Base-by-base conservation (phyloP, 2,888 invertebrate genomes). In the Halictus ligatus region DNA sequence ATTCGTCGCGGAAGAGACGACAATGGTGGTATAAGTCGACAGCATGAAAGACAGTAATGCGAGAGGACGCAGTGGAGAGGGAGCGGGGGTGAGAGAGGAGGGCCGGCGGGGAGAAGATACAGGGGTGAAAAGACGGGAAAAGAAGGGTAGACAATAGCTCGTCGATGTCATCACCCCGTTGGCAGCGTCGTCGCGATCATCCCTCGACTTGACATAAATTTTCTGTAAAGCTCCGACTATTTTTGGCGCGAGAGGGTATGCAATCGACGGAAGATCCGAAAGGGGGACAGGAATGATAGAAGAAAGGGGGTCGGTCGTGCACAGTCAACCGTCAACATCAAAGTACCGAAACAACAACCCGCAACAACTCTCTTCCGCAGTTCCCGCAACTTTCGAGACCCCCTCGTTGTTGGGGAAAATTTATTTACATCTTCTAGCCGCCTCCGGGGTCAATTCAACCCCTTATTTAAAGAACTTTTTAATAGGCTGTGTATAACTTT, bases 191-290 rank as follows among this genome's bases (percentile, higher is more conserved):
- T 58, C 84, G 74, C 85, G 89, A 89, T 92, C 89, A 91, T 92
- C 90, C 88, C 88, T 76, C 89, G 89, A 91, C 92, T 93, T 93
- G 93, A 93, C 93, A 93, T 91, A 91, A 93, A 93, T 94, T 93
- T 91, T 84, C 89, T 89, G 88, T 83, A 91, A 92, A 90, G 92
- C 90, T 89, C 87, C 86, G 75, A 89, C 92, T 92, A 93, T 91
- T 93, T 92, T 89, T 88, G 90, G 89, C 86, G 78, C 40, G 18
- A 75, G 54, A 78, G 73, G 60, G 71, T 54, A 1, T 48, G 71
- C 75, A 80, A 78, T 60, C 67, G 76, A 80, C 73, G 69, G 54
- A 78, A 73, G 77, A 40, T 48, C 15, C 21, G 76, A 81, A 86
- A 74, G 74, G 29, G 48, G 71, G 50, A 35, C 64, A 67, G 54